Evolutionary conservation across 1,140 invertebrate species (phyloP), one percentile per base, ranked within the genome.

Genomic region (Pomacea maculata): DNA sequence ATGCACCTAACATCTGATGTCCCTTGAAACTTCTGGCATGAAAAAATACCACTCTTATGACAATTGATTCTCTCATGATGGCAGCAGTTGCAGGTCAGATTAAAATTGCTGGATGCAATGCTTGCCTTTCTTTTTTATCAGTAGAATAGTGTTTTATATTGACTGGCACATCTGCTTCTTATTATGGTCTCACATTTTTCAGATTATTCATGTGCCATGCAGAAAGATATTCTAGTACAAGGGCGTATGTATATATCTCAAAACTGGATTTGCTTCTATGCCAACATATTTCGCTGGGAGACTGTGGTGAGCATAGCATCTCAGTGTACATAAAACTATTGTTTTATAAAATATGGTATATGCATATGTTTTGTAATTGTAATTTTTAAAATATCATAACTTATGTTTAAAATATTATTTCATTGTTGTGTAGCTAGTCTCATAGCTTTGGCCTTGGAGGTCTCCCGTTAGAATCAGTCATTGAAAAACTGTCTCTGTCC

Each of bases 121-220:
- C 34, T 21, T 29, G 25, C 68, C 57, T 14, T 61, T 9, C 15
- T 61, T 61, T 75, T 75, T 21, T 21, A 55, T 52, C 14, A 45
- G 34, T 6, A 45, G 34, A 45, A 45, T 45, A 45, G 34, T 45
- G 34, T 45, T 45, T 45, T 45, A 45, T 45, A 63, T 25, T 54
- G 25, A 52, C 19, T 71, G 29, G 21, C 17, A 45, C 11, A 19
- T 52, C 6, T 68, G 12, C 11, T 70, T 5, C 21, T 45, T 14
- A 70, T 29, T n/a, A 68, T 67, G n/a, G n/a, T 68, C 25, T 79
- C 14, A 70, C 34, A 17, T 72, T 11, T 89, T 93, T 68, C 92
- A 98, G 97, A 98, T 93, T 98, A 98, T 92, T 98, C 97, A 17
- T 98, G 97, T 92, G 97, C 97, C n/a, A 92, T 98, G 54, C 97